A percentile compares a stretch with the other conserved stretches of the same genome.
Conservation (phyloP, 2,113 vertebrate genomes). For the Hippocampus comes region DNA sequence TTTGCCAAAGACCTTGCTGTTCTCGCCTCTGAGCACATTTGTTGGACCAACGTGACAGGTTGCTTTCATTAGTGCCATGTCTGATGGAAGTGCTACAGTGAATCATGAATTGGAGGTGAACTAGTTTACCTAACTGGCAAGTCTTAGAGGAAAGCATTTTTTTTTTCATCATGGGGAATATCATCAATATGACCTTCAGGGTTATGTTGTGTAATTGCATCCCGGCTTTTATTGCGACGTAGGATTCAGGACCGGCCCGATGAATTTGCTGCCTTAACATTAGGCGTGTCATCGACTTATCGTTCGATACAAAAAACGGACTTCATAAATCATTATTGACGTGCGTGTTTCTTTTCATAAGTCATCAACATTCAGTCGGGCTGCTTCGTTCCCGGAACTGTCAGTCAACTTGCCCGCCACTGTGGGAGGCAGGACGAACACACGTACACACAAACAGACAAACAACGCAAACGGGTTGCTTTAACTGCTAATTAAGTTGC, state of each 20-base stretch:
- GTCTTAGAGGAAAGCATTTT: background rate
- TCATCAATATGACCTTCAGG: background rate
- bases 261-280: background rate
- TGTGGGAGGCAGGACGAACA: too few relatives aligned
- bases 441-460: too few relatives aligned
- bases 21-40: background rate
- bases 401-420: too few relatives aligned
- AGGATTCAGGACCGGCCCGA: too few relatives aligned
- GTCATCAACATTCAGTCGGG: too few relatives aligned
- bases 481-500: too few relatives aligned
- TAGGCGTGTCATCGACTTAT: too few relatives aligned
- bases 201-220: background rate
- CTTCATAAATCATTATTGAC: too few relatives aligned
- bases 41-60: slow-evolving; percentile 1
- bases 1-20: background rate
- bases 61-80: background rate
- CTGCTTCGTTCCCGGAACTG: too few relatives aligned
- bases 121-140: background rate
- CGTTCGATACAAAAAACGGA: too few relatives aligned
- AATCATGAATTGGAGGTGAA: background rate
- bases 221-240: background rate
- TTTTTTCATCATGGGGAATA: background rate
- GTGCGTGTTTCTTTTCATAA: too few relatives aligned
- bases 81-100: background rate
- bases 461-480: too few relatives aligned